Percentiles rank a stretch among this genome's conserved stretches.
phyloP scores from a whole-genome alignment of 2,113 vertebrate species.

The Baryphthengus martii region DNA sequence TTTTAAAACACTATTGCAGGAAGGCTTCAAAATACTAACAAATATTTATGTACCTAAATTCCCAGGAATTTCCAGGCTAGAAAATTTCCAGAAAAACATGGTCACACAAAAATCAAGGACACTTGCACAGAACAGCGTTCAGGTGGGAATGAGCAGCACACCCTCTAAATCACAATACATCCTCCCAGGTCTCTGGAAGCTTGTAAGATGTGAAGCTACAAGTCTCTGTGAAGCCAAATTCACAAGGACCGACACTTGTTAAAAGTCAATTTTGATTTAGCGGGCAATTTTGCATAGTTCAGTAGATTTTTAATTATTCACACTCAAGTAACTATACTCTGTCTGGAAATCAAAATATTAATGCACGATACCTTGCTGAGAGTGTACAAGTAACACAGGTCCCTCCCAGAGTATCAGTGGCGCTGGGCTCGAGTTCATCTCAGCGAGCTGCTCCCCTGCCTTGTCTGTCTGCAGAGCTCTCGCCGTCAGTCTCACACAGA shows the following conservation, averaged over 20 bases:
- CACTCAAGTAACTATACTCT: background rate
- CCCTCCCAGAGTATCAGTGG: slow-evolving; percentile 68
- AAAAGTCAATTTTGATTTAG: background rate
- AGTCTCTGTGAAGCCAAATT: background rate
- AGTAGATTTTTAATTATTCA: background rate
- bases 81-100: background rate
- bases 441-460: background rate
- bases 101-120: background rate
- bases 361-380: slow-evolving; percentile 50
- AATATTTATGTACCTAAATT: background rate
- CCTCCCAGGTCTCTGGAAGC: background rate
- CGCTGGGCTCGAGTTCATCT: slow-evolving; percentile 32
- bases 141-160: background rate
- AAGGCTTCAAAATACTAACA: background rate
- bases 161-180: background rate
- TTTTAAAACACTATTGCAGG: background rate
- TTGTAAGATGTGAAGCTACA: background rate
- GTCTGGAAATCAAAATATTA: background rate
- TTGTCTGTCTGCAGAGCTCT: background rate
- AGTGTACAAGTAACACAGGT: slow-evolving; percentile 57
- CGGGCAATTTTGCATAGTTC: background rate
- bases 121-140: background rate
- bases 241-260: background rate
- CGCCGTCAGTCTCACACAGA: background rate
- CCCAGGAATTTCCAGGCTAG: background rate